phyloP scores from a whole-genome alignment of 2,888 invertebrate species.

The Cephonodes hylas region DNA sequence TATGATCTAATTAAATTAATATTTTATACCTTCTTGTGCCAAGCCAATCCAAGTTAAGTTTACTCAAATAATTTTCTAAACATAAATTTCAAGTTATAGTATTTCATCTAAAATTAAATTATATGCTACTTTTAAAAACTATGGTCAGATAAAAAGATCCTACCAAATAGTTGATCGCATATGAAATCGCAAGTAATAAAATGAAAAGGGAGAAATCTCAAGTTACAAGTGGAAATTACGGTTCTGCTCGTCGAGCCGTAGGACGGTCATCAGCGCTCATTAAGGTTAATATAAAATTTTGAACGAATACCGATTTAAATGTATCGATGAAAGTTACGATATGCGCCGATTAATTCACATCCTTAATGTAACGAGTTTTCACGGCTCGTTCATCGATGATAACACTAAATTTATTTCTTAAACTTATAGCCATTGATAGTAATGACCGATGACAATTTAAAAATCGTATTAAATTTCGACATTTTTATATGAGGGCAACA shows the following conservation, averaged over 20 bases:
- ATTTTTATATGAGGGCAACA: too few species aligned
- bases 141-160: neutral
- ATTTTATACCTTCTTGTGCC: too few species aligned
- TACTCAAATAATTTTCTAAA: too few species aligned
- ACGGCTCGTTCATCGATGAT: neutral
- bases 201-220: neutral
- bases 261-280: slow-evolving; percentile 70
- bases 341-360: slow-evolving; percentile 52
- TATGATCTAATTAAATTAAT: too few species aligned
- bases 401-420: neutral
- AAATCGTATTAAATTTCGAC: too few species aligned
- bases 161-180: too few species aligned
- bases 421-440: neutral
- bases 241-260: slow-evolving; percentile 34
- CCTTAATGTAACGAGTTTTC: slow-evolving; percentile 5
- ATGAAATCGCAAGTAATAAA: neutral
- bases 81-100: too few species aligned
- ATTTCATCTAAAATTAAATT: too few species aligned
- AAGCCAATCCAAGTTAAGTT: too few species aligned
- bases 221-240: slow-evolving; percentile 27
- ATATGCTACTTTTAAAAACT: too few species aligned
- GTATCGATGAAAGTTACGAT: slow-evolving; percentile 72
- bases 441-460: neutral
- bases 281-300: slow-evolving; percentile 75
- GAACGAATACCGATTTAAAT: slow-evolving; percentile 70